Conservation (phyloP, 2,797 vertebrate genomes). For the Taenioides sp. region DNA sequence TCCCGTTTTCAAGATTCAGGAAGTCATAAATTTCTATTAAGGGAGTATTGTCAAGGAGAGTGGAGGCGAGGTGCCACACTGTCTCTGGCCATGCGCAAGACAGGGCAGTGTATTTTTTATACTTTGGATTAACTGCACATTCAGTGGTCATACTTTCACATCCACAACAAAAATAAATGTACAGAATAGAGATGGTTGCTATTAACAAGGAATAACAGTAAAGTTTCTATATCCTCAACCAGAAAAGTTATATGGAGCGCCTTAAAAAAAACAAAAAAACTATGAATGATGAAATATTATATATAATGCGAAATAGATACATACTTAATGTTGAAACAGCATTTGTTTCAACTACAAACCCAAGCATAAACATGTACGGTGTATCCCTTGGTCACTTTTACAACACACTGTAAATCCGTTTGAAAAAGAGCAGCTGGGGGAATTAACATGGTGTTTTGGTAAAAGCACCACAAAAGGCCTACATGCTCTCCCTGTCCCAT, state of each 20-base stretch:
- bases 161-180: background rate
- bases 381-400: constrained; percentile 41
- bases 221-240: too few relatives aligned
- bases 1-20: constrained; percentile 69
- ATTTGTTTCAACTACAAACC: constrained; percentile 48
- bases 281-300: too few relatives aligned
- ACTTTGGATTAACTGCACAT: background rate
- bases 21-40: constrained; percentile 80
- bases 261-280: too few relatives aligned
- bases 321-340: constrained; percentile 2
- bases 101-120: constrained; percentile 16
- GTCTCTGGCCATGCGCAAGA: constrained; percentile 54
- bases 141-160: background rate
- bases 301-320: too few relatives aligned
- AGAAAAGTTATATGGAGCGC: too few relatives aligned
- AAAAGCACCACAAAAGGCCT: constrained; percentile 43
- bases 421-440: constrained; percentile 61
- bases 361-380: constrained; percentile 10
- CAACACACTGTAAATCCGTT: constrained; percentile 36
- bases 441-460: constrained; percentile 48
- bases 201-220: too few relatives aligned
- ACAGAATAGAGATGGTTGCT: background rate
- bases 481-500: constrained; percentile 35
- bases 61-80: constrained; percentile 65
- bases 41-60: constrained; percentile 48